phyloP scores from a whole-genome alignment of 2,888 invertebrate genomes.

The Spisula solida region DNA sequence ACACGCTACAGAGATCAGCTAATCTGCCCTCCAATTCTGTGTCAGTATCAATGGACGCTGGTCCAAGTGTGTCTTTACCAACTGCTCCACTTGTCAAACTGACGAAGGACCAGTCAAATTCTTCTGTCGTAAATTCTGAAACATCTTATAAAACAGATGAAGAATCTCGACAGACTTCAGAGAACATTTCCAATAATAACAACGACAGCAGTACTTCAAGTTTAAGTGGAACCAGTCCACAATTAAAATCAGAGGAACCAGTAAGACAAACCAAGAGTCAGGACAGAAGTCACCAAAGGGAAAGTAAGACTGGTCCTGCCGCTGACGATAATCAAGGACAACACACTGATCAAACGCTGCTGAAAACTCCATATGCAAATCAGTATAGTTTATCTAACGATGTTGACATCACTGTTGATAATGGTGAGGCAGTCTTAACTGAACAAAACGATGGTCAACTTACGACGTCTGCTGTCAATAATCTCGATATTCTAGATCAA shows the following conservation, averaged over 20 bases:
- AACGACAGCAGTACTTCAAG: background rate
- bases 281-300: background rate
- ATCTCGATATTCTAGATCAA: background rate
- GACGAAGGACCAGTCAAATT: background rate
- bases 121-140: background rate
- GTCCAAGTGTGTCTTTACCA: slow-evolving; percentile 31
- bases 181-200: slow-evolving; percentile 1
- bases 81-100: background rate
- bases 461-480: background rate
- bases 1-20: background rate
- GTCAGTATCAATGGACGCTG: background rate
- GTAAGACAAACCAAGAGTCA: background rate
- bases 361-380: background rate
- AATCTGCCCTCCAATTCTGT: background rate
- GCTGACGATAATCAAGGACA: background rate
- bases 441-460: background rate
- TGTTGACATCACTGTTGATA: slow-evolving; percentile 23
- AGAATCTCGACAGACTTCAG: no score
- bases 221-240: background rate
- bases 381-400: slow-evolving; percentile 21
- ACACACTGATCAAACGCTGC: background rate
- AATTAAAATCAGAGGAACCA: background rate
- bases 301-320: background rate
- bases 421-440: background rate
- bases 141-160: background rate